Evolutionary conservation across 2,797 vertebrate species (phyloP).

Genomic region (Takifugu rubripes): DNA sequence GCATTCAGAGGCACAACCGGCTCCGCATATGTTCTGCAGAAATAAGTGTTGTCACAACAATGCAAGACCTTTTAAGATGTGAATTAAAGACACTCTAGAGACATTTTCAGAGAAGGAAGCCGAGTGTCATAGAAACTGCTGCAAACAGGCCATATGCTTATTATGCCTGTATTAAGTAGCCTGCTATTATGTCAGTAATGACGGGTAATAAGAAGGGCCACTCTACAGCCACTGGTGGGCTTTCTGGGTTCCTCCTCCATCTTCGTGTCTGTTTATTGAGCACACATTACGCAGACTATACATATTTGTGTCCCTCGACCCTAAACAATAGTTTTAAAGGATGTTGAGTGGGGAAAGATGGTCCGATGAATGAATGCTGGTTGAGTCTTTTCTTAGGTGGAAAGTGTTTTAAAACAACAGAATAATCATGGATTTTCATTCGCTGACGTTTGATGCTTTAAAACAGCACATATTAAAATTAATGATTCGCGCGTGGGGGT

Average conservation of each 20-base stretch:
- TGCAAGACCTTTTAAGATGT: slow-evolving; percentile 47
- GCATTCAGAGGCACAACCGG: slow-evolving; percentile 30
- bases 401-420: not conserved
- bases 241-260: slow-evolving; percentile 29
- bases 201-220: slow-evolving; percentile 17
- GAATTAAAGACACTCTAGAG: slow-evolving; percentile 62
- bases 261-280: slow-evolving; percentile 22
- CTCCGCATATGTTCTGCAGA: slow-evolving; percentile 45
- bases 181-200: slow-evolving; percentile 27
- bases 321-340: not conserved
- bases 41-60: slow-evolving; percentile 51
- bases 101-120: slow-evolving; percentile 44
- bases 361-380: not conserved
- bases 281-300: not conserved
- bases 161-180: slow-evolving; percentile 18
- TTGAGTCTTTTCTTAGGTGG: not conserved
- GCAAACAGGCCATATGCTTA: slow-evolving; percentile 24
- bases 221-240: slow-evolving; percentile 9
- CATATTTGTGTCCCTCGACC: not conserved
- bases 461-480: too few relatives aligned
- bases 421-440: too few relatives aligned
- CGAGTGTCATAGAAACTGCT: slow-evolving; percentile 25
- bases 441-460: too few relatives aligned
- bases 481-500: too few relatives aligned
- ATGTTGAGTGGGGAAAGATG: not conserved